phyloP scores from a whole-genome alignment of 2,888 invertebrate genomes.

The Pollenia griseotomentosa region DNA sequence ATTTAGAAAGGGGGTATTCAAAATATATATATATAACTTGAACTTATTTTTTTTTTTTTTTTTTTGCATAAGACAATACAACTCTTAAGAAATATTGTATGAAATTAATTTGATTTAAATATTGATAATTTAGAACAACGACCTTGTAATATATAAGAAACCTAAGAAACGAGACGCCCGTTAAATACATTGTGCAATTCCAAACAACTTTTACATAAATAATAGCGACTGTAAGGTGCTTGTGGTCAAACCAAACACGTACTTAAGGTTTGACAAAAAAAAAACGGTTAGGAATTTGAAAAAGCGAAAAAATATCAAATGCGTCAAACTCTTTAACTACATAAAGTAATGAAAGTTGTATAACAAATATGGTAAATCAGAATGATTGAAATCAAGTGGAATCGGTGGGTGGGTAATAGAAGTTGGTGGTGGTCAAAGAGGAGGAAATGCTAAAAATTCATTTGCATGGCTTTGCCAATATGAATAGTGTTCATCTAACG shows the following conservation, averaged over 20 bases:
- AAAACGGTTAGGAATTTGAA: slow-evolving; percentile 60
- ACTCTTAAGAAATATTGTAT: neutral
- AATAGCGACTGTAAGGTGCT: slow-evolving; percentile 38
- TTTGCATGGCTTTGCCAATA: slow-evolving; percentile 48
- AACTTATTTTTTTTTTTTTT: no score
- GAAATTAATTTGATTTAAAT: neutral
- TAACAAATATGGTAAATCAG: slow-evolving; percentile 63
- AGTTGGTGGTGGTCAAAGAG: neutral
- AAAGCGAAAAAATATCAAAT: slow-evolving; percentile 39
- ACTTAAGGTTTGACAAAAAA: neutral
- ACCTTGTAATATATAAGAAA: neutral
- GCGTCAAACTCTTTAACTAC: slow-evolving; percentile 39
- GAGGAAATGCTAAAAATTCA: neutral
- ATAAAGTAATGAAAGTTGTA: slow-evolving; percentile 69
- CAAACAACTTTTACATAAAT: neutral
- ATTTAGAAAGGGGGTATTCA: no score
- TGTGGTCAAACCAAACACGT: neutral
- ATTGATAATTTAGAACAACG: neutral
- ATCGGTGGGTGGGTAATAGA: neutral
- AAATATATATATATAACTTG: no score
- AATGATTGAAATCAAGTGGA: slow-evolving; percentile 29
- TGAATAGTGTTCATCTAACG: slow-evolving; percentile 38
- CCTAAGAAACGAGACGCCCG: neutral
- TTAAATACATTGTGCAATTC: neutral
- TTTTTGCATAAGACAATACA: no score